Evolutionary conservation across 2,888 invertebrate genomes (phyloP).

Genomic region (Trachelus stipa): DNA sequence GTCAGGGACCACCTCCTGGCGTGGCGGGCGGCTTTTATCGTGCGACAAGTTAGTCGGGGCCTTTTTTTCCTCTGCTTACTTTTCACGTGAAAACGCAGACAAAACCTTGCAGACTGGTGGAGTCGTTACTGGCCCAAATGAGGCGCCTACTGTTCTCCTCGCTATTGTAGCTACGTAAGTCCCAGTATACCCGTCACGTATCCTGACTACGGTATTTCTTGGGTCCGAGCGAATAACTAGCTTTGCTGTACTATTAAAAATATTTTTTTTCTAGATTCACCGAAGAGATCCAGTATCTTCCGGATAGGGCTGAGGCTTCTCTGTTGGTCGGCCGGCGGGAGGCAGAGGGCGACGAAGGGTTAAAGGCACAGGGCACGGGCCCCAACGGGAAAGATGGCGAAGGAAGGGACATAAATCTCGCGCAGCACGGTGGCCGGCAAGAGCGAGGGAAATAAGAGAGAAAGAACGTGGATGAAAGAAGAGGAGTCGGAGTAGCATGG

Average conservation of each 20-base stretch:
- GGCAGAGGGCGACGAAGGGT: not conserved
- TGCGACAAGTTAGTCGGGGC: not conserved
- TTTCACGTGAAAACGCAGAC: slow-evolving; percentile 2
- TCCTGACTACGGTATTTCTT: not conserved
- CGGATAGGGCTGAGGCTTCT: not conserved
- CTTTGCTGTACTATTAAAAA: too few relatives aligned
- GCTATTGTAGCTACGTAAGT: slow-evolving; percentile 19
- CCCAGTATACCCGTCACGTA: not conserved
- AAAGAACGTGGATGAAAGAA: not conserved
- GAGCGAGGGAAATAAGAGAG: slow-evolving; percentile 13
- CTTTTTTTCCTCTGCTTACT: not conserved
- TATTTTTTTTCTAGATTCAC: not conserved
- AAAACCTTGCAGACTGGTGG: not conserved
- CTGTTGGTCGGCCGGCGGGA: not conserved
- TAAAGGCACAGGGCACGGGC: not conserved
- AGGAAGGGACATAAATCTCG: slow-evolving; percentile 10
- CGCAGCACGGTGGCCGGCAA: slow-evolving; percentile 11
- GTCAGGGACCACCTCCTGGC: slow-evolving; percentile 27
- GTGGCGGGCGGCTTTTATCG: slow-evolving; percentile 9
- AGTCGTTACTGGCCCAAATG: slow-evolving; percentile 33
- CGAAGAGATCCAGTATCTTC: not conserved
- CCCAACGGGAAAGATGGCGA: slow-evolving; percentile 2
- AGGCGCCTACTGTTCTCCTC: slow-evolving; percentile 19
- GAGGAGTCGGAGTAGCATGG: not conserved
- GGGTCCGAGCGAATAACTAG: not conserved